A percentile compares a stretch with the other conserved stretches of the same genome.
Evolutionary conservation across 2,888 invertebrate species (phyloP).

Genomic region (Isoperla grammatica): DNA sequence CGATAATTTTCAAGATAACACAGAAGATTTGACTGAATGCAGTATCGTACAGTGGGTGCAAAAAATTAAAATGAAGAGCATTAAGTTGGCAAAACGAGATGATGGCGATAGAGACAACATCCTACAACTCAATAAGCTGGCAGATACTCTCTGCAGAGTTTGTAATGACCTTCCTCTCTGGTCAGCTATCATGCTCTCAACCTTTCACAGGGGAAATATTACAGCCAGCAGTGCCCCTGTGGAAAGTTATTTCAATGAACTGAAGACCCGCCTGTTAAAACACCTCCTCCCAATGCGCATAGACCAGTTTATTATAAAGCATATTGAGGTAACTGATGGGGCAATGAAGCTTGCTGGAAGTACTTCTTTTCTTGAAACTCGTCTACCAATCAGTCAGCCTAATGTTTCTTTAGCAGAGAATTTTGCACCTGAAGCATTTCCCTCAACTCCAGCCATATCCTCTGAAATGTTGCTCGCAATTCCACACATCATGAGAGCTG

Average conservation of each 20-base stretch:
- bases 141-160: not conserved
- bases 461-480: no score
- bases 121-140: not conserved
- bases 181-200: slow-evolving; percentile 3
- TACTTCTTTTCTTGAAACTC: no score
- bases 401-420: no score
- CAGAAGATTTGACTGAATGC: not conserved
- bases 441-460: no score
- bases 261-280: not conserved
- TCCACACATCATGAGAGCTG: no score
- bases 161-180: slow-evolving; percentile 5
- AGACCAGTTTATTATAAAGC: not conserved
- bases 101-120: slow-evolving; percentile 7
- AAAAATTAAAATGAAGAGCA: slow-evolving; percentile 1
- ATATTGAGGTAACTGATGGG: slow-evolving; percentile 1
- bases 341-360: slow-evolving; percentile 7
- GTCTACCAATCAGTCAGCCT: no score
- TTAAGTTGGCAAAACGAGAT: not conserved
- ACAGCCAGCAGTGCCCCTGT: slow-evolving; percentile 11
- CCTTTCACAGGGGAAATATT: not conserved
- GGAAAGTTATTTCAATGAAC: slow-evolving; percentile 4
- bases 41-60: not conserved
- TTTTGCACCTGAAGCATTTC: no score
- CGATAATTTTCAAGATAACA: not conserved
- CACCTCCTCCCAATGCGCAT: not conserved